These are phyloP conservation scores for Thalassophryne amazonica DNA, from an alignment of 2,797 vertebrate species.

Conservation along the genomic window DNA sequence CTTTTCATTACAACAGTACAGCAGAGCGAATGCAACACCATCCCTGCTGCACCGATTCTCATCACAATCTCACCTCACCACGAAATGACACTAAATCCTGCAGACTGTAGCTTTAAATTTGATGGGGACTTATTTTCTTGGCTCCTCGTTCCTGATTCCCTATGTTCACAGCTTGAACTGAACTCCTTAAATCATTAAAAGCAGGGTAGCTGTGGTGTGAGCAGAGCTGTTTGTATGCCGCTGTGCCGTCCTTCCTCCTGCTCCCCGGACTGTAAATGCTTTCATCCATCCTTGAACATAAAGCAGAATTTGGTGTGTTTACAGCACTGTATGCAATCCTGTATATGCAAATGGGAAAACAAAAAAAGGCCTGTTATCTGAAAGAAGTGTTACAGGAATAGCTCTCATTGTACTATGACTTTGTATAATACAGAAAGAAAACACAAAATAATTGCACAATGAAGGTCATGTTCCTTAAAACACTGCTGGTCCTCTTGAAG, in stretches of 20 bases:
- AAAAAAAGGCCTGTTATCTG: neutral
- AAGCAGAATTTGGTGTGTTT: neutral
- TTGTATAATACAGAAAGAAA: neutral
- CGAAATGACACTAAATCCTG: no score
- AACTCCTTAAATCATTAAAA: slow-evolving; percentile 1
- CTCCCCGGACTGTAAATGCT: neutral
- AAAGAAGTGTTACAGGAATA: neutral
- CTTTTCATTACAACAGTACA: no score
- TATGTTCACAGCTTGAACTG: neutral
- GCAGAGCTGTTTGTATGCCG: neutral
- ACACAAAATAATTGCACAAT: no score
- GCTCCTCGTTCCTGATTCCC: neutral
- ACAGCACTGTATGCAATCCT: neutral
- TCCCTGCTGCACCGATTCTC: no score
- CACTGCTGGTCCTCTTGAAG: slow-evolving; percentile 11
- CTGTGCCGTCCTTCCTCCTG: no score
- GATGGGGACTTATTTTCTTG: no score
- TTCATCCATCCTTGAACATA: neutral
- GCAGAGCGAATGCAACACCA: no score
- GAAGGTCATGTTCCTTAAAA: slow-evolving; percentile 16
- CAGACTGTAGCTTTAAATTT: no score
- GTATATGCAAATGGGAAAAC: neutral
- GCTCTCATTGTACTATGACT: neutral
- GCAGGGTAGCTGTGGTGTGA: neutral
- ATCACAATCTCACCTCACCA: no score